Evolutionary conservation across 2,113 vertebrate species (phyloP).

Genomic region (Bubo bubo): DNA sequence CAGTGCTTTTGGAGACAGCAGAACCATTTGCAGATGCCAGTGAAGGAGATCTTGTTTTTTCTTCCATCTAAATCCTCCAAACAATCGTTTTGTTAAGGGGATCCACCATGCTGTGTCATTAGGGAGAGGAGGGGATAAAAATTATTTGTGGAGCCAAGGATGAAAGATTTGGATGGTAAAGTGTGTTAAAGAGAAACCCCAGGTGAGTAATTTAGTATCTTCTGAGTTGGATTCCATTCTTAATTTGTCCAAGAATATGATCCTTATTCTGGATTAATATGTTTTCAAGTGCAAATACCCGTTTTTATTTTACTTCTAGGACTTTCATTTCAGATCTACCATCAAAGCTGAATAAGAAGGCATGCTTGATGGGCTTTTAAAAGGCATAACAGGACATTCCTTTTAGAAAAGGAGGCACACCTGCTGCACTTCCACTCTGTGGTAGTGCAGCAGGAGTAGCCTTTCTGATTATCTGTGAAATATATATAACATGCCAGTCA

Average conservation of each 20-base stretch:
- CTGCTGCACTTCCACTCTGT: neutral
- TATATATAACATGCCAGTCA: neutral
- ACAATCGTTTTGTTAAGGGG: neutral
- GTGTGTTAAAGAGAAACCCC: neutral
- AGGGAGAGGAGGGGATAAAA: neutral
- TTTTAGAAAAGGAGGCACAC: neutral
- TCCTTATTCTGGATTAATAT: neutral
- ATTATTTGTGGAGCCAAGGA: neutral
- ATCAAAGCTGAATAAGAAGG: neutral
- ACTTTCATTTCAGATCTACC: neutral
- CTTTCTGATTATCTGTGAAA: neutral
- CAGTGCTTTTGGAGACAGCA: neutral
- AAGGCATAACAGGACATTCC: neutral
- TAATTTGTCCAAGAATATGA: neutral
- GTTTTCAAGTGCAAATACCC: neutral
- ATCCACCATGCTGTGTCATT: neutral
- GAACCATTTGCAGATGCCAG: neutral
- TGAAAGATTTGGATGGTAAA: neutral
- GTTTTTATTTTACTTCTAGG: neutral
- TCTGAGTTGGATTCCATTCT: neutral
- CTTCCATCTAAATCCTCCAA: neutral
- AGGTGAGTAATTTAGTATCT: neutral
- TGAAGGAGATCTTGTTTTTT: neutral
- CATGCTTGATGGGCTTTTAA: neutral
- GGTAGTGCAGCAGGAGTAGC: neutral